Evolutionary conservation across 2,113 vertebrate species (phyloP), one percentile per base, ranked within the genome.

Genomic region (Nematolebias whitei): DNA sequence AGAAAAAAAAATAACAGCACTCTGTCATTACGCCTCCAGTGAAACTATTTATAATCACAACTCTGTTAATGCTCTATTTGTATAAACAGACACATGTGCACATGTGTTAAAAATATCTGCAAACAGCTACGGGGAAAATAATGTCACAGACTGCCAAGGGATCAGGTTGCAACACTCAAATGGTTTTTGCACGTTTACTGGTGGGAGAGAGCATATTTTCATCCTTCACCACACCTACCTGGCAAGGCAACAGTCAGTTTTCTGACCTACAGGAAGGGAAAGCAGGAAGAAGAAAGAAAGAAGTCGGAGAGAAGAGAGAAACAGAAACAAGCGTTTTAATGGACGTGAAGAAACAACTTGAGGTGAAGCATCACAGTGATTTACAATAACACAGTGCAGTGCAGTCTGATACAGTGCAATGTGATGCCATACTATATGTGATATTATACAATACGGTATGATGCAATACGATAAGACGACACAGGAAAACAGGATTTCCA

Each of bases 201-300:
- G 59, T 61, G 58, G 58, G 49, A 16, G 40, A 15, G 40, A 19
- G 58, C 38, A 18, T 52, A 58, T 71, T 86, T 82, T 71, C 67
- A 83, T 85, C 80, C 68, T 55, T 57, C 67, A 82, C 79, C 86
- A 74, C 78, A 93, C 95, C 86, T 91, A 99, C 98, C 98, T 98
- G 92, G 95, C 95, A 78, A 96, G 91, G 88, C 94, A 96, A 76
- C 95, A 97, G 85, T 98, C 98, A 1, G 94, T 95, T 86, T 96
- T 92, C 68, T 99, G 97, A 94, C 96, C 98, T 99, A 79, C 76
- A 80, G 56, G 89, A 68, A 86, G 75, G 81, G 80, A 78, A 71
- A 54, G 84, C 63, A 81, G 75, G 88, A 85, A 84, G 55, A 71
- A 49, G 67, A 54, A 54, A 29, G 43, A 39, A 69, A 52, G 76